Evolutionary conservation across 2,797 vertebrate species (phyloP), one percentile per base, ranked within the genome.

Genomic region (Tamandua tetradactyla): DNA sequence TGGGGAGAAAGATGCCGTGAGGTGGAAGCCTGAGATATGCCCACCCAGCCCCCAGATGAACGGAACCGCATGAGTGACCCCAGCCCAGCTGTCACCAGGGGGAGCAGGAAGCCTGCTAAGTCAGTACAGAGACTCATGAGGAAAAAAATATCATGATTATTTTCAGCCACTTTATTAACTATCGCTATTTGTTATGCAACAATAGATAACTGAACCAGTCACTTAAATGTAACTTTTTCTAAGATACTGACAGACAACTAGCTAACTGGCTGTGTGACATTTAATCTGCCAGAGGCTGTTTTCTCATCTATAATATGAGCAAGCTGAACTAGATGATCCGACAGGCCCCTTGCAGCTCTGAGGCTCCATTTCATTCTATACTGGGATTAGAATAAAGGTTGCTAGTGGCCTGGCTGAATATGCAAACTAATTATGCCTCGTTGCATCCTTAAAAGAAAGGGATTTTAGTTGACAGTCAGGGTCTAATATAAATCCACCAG

Each of bases 401-500:
- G 55, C 42, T 52, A 75, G 74, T 7, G 20, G 64, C 23, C 64
- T 71, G 57, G 49, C 7, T 57, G 15, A 44, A 86, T 17, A 7
- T 61, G 49, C n/a, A 66, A 87, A 47, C 52, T 80, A 89, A 79
- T 66, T 66, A 79, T 25, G 13, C 47, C 80, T 66, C 35, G 8
- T 0, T 4, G 17, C 3, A 68, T 23, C 66, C 55, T 86, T 75
- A 42, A 94, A 89, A 61, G 69, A 71, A 80, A 59, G 35, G 9
- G 49, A 55, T 61, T 82, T 72, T 23, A 37, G 35, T 76, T 75
- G 49, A 71, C n/a, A 85, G 44, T 1, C 52, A 7, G 17, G 14
- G n/a, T 72, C 42, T 68, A 92, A 42, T 62, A 47, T 44, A 89
- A 94, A 74, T 49, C 62, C 18, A 85, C 17, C 82, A 83, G 75